Percentiles rank a stretch among this genome's conserved stretches.
These are phyloP conservation scores for Oligia fasciuncula DNA, from an alignment of 2,888 invertebrate genomes.

Conservation along the genomic window DNA sequence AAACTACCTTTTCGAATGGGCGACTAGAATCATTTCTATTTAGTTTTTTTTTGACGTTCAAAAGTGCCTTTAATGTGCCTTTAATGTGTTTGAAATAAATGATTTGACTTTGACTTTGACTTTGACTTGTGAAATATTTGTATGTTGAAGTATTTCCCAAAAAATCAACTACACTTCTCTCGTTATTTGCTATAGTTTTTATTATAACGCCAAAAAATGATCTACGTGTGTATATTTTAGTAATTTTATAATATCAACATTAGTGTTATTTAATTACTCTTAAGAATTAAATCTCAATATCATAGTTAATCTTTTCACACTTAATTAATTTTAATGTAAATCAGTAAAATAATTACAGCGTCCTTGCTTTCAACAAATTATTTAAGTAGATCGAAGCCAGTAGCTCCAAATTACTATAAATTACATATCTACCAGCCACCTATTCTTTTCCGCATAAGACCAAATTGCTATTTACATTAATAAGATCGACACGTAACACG, in stretches of 20 bases:
- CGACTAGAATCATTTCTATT: too few species aligned
- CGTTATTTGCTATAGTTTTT: not conserved
- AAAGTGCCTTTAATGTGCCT: too few species aligned
- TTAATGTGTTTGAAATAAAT: too few species aligned
- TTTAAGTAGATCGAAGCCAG: conserved; percentile 24
- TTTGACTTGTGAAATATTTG: conserved; percentile 36
- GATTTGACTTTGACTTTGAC: too few species aligned
- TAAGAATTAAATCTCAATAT: conserved; percentile 3
- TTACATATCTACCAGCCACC: conserved; percentile 25
- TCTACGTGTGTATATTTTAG: not conserved
- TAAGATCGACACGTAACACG: conserved; percentile 46
- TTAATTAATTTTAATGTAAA: conserved; percentile 43
- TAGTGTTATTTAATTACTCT: not conserved
- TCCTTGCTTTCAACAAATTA: conserved; percentile 65
- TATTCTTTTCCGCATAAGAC: conserved; percentile 46
- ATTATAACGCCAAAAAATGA: not conserved
- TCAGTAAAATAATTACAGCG: conserved; percentile 38
- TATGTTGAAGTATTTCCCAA: conserved; percentile 34
- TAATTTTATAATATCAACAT: not conserved
- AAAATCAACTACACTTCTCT: conserved; percentile 3
- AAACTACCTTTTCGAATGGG: too few species aligned
- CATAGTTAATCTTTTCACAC: conserved; percentile 26
- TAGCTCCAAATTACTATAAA: conserved; percentile 47
- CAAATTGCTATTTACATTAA: conserved; percentile 47
- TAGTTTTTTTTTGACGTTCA: too few species aligned